These are phyloP conservation scores for Lapara coniferarum DNA, from an alignment of 2,888 invertebrate genomes.

Conservation along the genomic window DNA sequence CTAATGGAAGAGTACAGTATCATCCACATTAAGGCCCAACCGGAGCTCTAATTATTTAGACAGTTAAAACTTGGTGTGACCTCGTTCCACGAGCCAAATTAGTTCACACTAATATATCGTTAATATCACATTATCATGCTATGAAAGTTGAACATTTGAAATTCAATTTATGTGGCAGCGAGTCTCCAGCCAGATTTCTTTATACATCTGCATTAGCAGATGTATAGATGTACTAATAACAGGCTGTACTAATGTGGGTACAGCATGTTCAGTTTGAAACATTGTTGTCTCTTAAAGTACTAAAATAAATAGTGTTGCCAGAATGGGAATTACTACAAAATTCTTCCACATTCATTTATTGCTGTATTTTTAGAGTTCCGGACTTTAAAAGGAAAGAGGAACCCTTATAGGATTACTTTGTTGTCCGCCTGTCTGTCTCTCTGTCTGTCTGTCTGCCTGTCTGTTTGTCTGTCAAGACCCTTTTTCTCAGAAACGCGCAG, in stretches of 20 bases:
- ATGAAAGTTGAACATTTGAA: conserved; percentile 23
- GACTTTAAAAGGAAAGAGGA: too few relatives aligned
- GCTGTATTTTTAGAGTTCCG: too few relatives aligned
- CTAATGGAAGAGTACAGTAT: conserved; percentile 7
- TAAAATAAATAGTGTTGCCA: not conserved
- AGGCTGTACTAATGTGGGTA: too few relatives aligned
- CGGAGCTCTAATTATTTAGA: conserved; percentile 69
- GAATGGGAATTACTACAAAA: not conserved
- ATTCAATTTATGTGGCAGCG: conserved; percentile 25
- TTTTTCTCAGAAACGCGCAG: too few relatives aligned
- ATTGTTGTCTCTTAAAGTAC: not conserved
- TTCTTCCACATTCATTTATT: too few relatives aligned
- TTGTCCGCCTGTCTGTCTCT: too few relatives aligned
- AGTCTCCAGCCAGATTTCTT: conserved; percentile 19
- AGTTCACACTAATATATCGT: conserved; percentile 55
- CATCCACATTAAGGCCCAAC: conserved; percentile 26
- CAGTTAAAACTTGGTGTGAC: conserved; percentile 66
- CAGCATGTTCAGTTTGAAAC: not conserved
- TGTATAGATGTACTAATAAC: too few relatives aligned
- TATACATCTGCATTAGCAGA: conserved; percentile 29
- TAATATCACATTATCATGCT: conserved; percentile 62
- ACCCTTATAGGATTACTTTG: too few relatives aligned
- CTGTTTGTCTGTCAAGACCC: too few relatives aligned
- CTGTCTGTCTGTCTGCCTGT: too few relatives aligned
- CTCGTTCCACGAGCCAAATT: conserved; percentile 65